Conservation (phyloP, 2,797 vertebrate genomes). For the Novumbra hubbsi region DNA sequence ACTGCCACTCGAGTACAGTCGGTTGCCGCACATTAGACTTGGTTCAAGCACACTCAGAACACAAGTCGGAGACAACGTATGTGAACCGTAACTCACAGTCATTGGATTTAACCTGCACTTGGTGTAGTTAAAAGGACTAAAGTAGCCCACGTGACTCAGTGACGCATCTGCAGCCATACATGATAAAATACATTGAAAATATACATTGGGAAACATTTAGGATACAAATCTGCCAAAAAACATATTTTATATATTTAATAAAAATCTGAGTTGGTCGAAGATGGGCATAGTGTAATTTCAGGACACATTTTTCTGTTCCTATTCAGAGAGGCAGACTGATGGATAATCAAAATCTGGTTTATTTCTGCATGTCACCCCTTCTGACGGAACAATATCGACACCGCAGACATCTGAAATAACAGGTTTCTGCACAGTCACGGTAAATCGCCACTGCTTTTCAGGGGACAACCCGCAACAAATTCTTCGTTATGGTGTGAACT, state of each 20-base stretch:
- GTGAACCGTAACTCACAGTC: not conserved
- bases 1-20: conserved; percentile 9
- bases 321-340: conserved; percentile 46
- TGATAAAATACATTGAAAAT: no score
- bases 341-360: conserved; percentile 25
- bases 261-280: conserved; percentile 19
- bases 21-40: not conserved
- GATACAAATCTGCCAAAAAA: no score
- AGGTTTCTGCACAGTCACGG: conserved; percentile 55
- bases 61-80: not conserved
- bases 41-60: not conserved
- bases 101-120: not conserved
- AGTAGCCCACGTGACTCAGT: not conserved
- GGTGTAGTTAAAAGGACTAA: not conserved
- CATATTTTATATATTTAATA: no score
- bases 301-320: conserved; percentile 39
- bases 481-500: no score
- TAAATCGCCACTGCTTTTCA: conserved; percentile 50
- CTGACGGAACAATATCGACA: conserved; percentile 38
- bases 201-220: no score
- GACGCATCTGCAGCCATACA: not conserved
- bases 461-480: no score
- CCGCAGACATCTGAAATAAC: conserved; percentile 50
- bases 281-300: conserved; percentile 42
- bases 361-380: conserved; percentile 22